These are phyloP conservation scores for Merodon equestris DNA, from an alignment of 2,888 invertebrate genomes.

Conservation along the genomic window DNA sequence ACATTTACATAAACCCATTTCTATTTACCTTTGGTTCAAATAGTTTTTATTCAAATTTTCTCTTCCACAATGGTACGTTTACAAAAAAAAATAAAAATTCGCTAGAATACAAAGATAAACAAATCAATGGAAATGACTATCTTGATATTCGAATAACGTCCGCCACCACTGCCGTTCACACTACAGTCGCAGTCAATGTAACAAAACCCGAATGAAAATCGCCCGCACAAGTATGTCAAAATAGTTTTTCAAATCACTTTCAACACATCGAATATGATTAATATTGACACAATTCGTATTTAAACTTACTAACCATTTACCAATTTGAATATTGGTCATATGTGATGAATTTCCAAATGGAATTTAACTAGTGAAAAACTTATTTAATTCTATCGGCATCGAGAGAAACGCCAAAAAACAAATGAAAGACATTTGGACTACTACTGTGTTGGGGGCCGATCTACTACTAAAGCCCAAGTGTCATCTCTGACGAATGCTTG, in stretches of 20 bases:
- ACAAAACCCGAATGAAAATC: conserved; percentile 48
- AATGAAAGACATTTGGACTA: conserved; percentile 70
- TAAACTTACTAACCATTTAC: conserved; percentile 16
- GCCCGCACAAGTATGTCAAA: conserved; percentile 55
- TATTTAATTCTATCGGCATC: conserved; percentile 60
- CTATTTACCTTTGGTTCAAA: conserved; percentile 55
- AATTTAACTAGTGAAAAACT: conserved; percentile 37
- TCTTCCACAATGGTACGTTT: conserved; percentile 26
- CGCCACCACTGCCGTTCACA: conserved; percentile 40
- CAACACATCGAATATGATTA: conserved; percentile 9
- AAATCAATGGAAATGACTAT: background rate
- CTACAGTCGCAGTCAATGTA: conserved; percentile 62
- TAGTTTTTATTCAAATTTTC: background rate
- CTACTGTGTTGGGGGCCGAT: conserved; percentile 59
- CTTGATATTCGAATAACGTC: conserved; percentile 23
- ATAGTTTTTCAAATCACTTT: conserved; percentile 50
- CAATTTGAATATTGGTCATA: conserved; percentile 34
- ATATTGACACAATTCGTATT: conserved; percentile 9
- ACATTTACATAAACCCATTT: conserved; percentile 43
- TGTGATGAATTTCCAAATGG: conserved; percentile 8
- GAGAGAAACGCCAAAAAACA: conserved; percentile 71
- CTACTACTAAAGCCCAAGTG: conserved; percentile 52
- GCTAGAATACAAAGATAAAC: background rate
- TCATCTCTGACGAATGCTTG: conserved; percentile 46
- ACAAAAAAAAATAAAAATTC: conserved; percentile 9